Percentiles rank a stretch among this genome's conserved stretches.
phyloP scores from a whole-genome alignment of 1,140 invertebrate genomes.

The Holcopasites calliopsidis region DNA sequence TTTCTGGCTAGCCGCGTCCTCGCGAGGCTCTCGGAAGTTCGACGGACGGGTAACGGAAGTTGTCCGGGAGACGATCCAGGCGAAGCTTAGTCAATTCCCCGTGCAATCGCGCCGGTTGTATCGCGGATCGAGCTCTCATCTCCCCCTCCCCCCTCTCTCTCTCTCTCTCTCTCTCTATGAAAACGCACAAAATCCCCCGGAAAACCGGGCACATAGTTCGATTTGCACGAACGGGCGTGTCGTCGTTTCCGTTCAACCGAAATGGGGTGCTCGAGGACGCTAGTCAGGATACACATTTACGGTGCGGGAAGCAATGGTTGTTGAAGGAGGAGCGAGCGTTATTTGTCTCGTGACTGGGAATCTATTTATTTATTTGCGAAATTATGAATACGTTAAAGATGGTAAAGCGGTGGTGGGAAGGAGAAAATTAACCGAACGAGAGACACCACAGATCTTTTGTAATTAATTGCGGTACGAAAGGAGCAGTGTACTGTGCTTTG shows the following conservation, averaged over 20 bases:
- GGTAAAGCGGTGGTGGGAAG: neutral
- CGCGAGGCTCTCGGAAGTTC: conserved; percentile 6
- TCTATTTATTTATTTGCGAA: neutral
- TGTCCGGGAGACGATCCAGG: conserved; percentile 7
- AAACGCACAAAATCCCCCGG: neutral
- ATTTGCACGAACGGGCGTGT: neutral
- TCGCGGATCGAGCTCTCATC: conserved; percentile 1
- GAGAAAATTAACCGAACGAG: too few species aligned
- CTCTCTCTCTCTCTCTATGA: too few species aligned
- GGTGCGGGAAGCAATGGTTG: too few species aligned
- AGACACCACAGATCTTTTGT: too few species aligned
- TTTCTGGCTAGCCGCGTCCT: conserved; percentile 15
- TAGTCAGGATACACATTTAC: neutral
- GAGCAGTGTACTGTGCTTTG: too few species aligned
- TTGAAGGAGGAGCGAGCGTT: neutral
- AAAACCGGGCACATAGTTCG: neutral
- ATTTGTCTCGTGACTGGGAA: neutral
- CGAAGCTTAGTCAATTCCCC: conserved; percentile 32
- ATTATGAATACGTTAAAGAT: neutral
- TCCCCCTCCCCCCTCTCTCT: neutral
- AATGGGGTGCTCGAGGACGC: too few species aligned
- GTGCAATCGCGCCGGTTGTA: conserved; percentile 24
- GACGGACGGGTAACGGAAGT: neutral
- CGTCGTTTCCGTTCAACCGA: neutral
- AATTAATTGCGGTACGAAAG: too few species aligned